Base-by-base conservation (phyloP, 2,113 vertebrate species). In the Trinectes maculatus region DNA sequence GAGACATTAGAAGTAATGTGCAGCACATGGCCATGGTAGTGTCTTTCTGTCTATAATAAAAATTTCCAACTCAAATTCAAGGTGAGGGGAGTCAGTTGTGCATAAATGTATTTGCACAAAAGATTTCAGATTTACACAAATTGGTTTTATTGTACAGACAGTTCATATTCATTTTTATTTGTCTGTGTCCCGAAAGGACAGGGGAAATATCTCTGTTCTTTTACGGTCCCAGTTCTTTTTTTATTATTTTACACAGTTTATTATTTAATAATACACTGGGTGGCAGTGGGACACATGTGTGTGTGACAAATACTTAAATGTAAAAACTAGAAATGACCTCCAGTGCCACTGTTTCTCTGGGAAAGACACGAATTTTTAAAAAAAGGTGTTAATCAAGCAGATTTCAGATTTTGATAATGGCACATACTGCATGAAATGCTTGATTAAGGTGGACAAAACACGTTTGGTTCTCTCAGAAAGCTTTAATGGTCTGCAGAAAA, bases 31-130 rank as follows among this genome's bases (percentile, higher is more conserved):
- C 61, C 44, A 62, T 80, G 62, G 57, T 72, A 31, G 62, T 78
- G 75, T 77, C 47, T 78, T 44, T 80, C 46, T 77, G 62, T 85
- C 36, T 81, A 34, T 74, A 89, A 87, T 85, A 86, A 88, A 89
- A 31, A 22, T 65, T 80, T 78, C n/a, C 73, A 79, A 73, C 64
- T 25, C 49, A 76, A 74, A 61, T 33, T 70, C 56, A 10, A 40
- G 31, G 48, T 55, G 12, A 36, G 34, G 31, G 28, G 42, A 61
- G 55, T 56, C 16, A 16, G 24, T 24, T 34, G 33, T 54, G 22
- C 33, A 13, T 47, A 19, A 3, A 57, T 66, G 51, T 16, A 31
- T 16, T 49, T 60, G 25, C 15, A 36, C 44, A 37, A n/a, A n/a
- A n/a, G n/a, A n/a, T n/a, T n/a, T n/a, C n/a, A n/a, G n/a, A n/a